A percentile compares a stretch with the other conserved stretches of the same genome.
phyloP scores from a whole-genome alignment of 1,140 invertebrate genomes.

The Apocrypta bakeri region DNA sequence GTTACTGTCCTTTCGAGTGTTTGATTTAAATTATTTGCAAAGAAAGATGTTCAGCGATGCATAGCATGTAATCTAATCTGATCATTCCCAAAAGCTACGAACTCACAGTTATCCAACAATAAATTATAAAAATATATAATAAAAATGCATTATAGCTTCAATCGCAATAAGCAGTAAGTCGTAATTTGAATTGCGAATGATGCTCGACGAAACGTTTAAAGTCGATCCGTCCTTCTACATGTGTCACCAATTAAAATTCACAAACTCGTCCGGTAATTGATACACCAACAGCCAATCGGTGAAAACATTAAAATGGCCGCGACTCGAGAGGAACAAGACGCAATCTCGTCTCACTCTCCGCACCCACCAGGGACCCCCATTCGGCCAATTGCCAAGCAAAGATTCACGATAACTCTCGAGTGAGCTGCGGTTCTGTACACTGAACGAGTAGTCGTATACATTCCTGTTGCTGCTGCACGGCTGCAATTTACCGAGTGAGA shows the following conservation, averaged over 20 bases:
- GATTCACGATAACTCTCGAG: slow-evolving; percentile 1
- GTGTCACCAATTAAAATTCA: neutral
- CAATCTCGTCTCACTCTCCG: slow-evolving; percentile 2
- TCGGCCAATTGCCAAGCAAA: slow-evolving; percentile 23
- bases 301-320: slow-evolving; percentile 15
- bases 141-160: too few relatives aligned
- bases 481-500: neutral
- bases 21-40: neutral
- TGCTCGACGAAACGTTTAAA: neutral
- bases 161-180: too few relatives aligned
- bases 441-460: neutral
- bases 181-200: neutral
- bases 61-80: neutral
- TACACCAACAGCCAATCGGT: neutral
- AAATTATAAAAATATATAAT: too few relatives aligned
- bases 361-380: neutral
- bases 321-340: neutral
- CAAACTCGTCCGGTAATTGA: neutral
- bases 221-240: neutral
- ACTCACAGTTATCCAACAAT: too few relatives aligned
- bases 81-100: too few relatives aligned
- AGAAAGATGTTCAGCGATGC: neutral
- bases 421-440: neutral
- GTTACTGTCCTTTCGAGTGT: neutral
- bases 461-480: neutral